phyloP scores from a whole-genome alignment of 2,888 invertebrate species.

The Mamestra brassicae region DNA sequence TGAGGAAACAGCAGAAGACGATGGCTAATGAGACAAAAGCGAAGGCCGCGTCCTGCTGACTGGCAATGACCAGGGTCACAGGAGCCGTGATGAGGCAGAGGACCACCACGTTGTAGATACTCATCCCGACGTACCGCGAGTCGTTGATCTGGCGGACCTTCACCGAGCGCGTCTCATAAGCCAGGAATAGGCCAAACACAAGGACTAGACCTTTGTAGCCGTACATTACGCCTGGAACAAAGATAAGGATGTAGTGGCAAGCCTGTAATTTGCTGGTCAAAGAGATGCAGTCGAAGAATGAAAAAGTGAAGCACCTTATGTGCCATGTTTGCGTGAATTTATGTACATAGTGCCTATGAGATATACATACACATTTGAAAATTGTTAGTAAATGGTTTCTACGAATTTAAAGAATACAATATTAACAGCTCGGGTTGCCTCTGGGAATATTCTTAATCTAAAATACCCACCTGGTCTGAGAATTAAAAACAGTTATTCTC shows the following conservation, averaged over 20 bases:
- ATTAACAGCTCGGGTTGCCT: background rate
- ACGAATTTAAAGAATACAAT: background rate
- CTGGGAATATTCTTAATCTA: background rate
- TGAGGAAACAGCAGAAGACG: slow-evolving; percentile 99
- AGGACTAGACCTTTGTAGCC: slow-evolving; percentile 99
- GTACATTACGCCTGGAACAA: slow-evolving; percentile 95
- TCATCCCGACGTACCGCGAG: slow-evolving; percentile 99
- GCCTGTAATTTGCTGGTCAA: background rate
- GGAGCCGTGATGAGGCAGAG: slow-evolving; percentile 99
- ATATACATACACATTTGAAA: too few relatives aligned
- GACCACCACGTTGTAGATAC: slow-evolving; percentile 99
- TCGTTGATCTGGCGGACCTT: slow-evolving; percentile 99
- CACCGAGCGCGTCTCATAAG: slow-evolving; percentile 99
- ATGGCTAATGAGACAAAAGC: slow-evolving; percentile 99
- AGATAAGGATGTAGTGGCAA: background rate
- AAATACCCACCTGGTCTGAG: background rate
- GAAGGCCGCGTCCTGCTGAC: slow-evolving; percentile 99
- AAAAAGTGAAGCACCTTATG: background rate
- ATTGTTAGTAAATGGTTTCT: background rate
- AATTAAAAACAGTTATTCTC: slow-evolving; percentile 3
- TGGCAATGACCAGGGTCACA: slow-evolving; percentile 98
- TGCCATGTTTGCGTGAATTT: background rate
- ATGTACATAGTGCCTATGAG: background rate
- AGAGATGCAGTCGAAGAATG: background rate
- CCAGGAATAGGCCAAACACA: slow-evolving; percentile 99